A percentile compares a stretch with the other conserved stretches of the same genome.
Conservation (phyloP, 2,888 invertebrate species). For the Polyommatus icarus region DNA sequence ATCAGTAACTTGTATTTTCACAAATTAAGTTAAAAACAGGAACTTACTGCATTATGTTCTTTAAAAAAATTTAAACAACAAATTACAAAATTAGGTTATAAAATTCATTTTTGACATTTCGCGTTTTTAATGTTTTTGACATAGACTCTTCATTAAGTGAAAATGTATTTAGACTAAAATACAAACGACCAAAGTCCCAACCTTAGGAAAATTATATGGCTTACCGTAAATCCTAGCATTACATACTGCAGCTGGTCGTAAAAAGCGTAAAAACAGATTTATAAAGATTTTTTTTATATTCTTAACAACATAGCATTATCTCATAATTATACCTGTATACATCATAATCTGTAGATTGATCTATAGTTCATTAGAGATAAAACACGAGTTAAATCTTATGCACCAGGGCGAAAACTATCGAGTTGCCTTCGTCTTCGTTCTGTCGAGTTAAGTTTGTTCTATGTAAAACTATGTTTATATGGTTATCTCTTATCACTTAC, state of each 20-base stretch:
- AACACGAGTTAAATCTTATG: background rate
- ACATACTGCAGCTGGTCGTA: no score
- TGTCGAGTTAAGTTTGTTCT: background rate
- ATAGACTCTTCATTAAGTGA: background rate
- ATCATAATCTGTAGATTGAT: background rate
- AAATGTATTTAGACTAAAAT: background rate
- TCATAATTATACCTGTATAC: no score
- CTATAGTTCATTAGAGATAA: background rate
- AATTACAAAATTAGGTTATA: conserved; percentile 10
- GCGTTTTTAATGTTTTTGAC: background rate
- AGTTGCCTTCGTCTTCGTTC: no score
- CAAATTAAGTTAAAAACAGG: background rate
- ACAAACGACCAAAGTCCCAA: background rate
- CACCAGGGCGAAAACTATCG: background rate
- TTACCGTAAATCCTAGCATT: no score
- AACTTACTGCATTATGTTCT: conserved; percentile 23
- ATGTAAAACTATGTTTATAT: background rate
- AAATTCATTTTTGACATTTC: background rate
- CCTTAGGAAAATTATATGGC: no score
- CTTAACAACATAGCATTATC: no score
- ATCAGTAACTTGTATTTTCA: background rate
- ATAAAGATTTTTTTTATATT: no score
- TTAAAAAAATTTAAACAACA: background rate
- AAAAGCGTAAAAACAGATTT: no score
- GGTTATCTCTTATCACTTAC: background rate